Percentiles rank a stretch among this genome's conserved stretches.
Conservation (phyloP, 2,888 invertebrate genomes). For the Hirtodrosophila cameraria region DNA sequence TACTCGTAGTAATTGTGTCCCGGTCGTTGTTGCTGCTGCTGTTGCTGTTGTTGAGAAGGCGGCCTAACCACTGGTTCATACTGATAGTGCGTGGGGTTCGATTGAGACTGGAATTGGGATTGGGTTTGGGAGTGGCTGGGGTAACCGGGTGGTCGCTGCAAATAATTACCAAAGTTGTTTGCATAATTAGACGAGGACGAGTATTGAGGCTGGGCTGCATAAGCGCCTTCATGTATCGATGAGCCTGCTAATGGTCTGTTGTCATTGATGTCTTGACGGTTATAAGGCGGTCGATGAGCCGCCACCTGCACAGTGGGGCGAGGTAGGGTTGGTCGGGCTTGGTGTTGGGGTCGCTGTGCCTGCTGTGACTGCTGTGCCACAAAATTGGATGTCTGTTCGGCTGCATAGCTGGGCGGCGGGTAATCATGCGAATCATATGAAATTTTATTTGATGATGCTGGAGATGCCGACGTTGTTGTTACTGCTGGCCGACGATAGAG, state of each 20-base stretch:
- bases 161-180: conserved; percentile 83
- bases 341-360: conserved; percentile 17
- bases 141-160: conserved; percentile 69
- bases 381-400: conserved; percentile 70
- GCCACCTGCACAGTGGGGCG: not conserved
- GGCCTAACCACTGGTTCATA: conserved; percentile 40
- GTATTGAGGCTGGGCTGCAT: conserved; percentile 29
- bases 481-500: conserved; percentile 55
- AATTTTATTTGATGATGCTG: conserved; percentile 61
- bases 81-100: conserved; percentile 42
- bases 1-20: conserved; percentile 80
- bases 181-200: conserved; percentile 80
- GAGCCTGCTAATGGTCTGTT: conserved; percentile 54
- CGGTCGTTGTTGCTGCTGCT: conserved; percentile 51
- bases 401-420: conserved; percentile 80
- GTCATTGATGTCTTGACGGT: conserved; percentile 68
- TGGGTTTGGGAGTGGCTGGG: conserved; percentile 29
- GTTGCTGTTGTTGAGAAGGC: conserved; percentile 31
- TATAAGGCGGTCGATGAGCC: conserved; percentile 54
- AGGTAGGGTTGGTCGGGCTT: conserved; percentile 22
- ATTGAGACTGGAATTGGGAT: conserved; percentile 19
- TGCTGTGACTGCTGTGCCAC: conserved; percentile 48
- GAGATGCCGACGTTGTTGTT: conserved; percentile 32
- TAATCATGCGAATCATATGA: conserved; percentile 83
- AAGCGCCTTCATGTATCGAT: conserved; percentile 45